These are phyloP conservation scores for Mycalesis mineus DNA, from an alignment of 2,888 invertebrate species.

Conservation along the genomic window DNA sequence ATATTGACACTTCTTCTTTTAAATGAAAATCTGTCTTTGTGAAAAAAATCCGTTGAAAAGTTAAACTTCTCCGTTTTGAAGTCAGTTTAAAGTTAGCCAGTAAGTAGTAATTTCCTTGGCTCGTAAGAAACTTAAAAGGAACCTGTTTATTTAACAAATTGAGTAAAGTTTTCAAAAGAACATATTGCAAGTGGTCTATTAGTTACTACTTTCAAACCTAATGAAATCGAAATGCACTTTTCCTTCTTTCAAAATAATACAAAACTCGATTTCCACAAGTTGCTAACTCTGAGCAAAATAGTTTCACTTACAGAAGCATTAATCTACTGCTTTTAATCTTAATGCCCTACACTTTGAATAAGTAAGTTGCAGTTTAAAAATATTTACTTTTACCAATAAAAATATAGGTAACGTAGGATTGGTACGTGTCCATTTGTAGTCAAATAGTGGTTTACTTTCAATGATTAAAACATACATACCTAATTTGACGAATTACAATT, in stretches of 20 bases:
- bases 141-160: constrained; percentile 21
- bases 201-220: constrained; percentile 56
- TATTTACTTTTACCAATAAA: no score
- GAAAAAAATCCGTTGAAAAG: no score
- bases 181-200: constrained; percentile 39
- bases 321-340: constrained; percentile 48
- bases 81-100: not conserved
- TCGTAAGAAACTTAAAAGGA: not conserved
- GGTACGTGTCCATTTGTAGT: no score
- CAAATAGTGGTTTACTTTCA: no score
- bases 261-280: constrained; percentile 61
- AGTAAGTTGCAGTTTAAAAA: not conserved
- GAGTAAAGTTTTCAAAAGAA: constrained; percentile 21
- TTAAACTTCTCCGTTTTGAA: no score
- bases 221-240: constrained; percentile 68
- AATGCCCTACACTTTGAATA: not conserved
- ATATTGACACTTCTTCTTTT: no score
- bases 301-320: constrained; percentile 69
- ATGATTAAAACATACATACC: no score
- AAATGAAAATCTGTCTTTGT: no score
- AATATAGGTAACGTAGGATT: no score
- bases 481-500: no score
- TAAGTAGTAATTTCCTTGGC: not conserved
- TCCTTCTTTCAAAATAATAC: constrained; percentile 67
- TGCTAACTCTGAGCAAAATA: constrained; percentile 58